These are phyloP conservation scores for Lepidochrysops patricia DNA, from an alignment of 2,888 invertebrate genomes.

Conservation along the genomic window DNA sequence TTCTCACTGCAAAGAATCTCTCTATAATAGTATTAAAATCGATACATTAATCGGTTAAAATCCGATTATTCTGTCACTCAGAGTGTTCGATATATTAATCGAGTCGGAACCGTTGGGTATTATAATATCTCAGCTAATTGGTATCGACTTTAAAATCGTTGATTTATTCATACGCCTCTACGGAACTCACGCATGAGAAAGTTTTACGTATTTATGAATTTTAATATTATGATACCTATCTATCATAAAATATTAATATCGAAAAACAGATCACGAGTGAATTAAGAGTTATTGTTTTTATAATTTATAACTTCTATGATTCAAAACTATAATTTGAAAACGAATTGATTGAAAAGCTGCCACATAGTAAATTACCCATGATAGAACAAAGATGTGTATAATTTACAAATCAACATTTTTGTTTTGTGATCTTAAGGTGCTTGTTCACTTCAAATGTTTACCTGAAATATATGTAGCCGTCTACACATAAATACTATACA, in stretches of 20 bases:
- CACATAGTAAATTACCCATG: no score
- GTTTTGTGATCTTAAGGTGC: no score
- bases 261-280: not conserved
- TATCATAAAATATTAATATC: not conserved
- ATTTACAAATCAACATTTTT: no score
- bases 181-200: constrained; percentile 20
- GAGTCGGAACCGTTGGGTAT: constrained; percentile 29
- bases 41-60: constrained; percentile 10
- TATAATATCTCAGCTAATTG: constrained; percentile 35
- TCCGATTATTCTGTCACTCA: constrained; percentile 12
- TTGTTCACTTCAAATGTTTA: no score
- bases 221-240: constrained; percentile 7
- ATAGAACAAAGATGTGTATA: no score
- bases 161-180: constrained; percentile 28
- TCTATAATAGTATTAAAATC: constrained; percentile 10
- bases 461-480: no score
- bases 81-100: constrained; percentile 24
- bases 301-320: no score
- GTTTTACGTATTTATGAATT: constrained; percentile 23
- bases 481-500: no score
- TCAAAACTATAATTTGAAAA: not conserved
- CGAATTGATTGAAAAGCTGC: not conserved
- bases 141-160: constrained; percentile 32
- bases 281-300: not conserved
- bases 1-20: not conserved